Evolutionary conservation across 2,113 vertebrate species (phyloP), one percentile per base, ranked within the genome.

Genomic region (Oryzias celebensis): DNA sequence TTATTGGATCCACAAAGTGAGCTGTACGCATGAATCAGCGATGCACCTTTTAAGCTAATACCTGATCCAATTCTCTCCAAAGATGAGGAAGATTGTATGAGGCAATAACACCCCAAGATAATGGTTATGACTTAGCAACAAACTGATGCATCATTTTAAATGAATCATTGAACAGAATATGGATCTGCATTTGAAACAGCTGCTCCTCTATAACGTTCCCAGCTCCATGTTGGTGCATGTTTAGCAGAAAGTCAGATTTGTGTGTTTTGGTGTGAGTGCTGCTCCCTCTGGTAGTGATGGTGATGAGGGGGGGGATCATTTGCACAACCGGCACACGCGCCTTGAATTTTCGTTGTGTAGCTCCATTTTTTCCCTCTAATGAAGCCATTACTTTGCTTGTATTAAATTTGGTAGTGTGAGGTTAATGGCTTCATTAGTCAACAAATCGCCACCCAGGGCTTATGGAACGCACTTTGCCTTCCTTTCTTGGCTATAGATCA

Each of bases 401-500:
- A 90, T 91, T 83, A 86, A 61, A 85, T 91, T 87, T 74, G 77
- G 84, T 85, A 85, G 89, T 85, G 75, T 87, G 85, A 88, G 87
- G 88, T 90, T 91, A 91, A 91, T 91, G 90, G 87, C 78, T 87
- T 84, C 88, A 91, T 90, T 91, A 91, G 80, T 78, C 87, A 78
- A 83, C 82, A 86, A 88, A 88, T 88, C 65, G 71, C 77, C 89
- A 87, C 78, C 81, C 67, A 73, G 74, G 79, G 81, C 78, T 79
- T 65, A 62, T 54, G 75, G 71, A 89, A 88, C 73, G 23, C 58
- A 70, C 73, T 76, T 82, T 74, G 55, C 71, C 67, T 52, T 59
- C 56, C 65, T 44, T 71, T 53, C 76, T 52, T 58, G 43, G 75
- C 80, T 48, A 88, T 92, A 85, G 86, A 88, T 90, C 83, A 92